These are phyloP conservation scores for Diloba caeruleocephala DNA, from an alignment of 2,888 invertebrate genomes.

Conservation along the genomic window DNA sequence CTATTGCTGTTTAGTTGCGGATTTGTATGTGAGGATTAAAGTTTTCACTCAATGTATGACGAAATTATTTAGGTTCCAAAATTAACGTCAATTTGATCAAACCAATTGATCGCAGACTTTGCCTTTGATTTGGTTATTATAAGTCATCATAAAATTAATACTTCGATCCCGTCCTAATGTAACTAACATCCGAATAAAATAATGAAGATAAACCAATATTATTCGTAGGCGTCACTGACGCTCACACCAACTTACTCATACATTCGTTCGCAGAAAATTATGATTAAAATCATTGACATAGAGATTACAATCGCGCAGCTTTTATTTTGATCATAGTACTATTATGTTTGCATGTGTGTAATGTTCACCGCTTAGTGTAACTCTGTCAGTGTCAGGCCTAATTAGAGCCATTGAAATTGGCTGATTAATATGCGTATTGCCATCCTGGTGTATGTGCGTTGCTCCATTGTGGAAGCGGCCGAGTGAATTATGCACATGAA, in stretches of 20 bases:
- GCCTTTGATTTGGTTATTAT: too few species aligned
- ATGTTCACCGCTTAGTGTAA: slow-evolving; percentile 78
- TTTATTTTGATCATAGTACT: slow-evolving; percentile 36
- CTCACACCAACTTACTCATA: slow-evolving; percentile 39
- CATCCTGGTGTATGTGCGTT: slow-evolving; percentile 73
- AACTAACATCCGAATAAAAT: slow-evolving; percentile 54
- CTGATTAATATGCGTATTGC: slow-evolving; percentile 86
- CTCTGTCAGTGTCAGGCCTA: slow-evolving; percentile 85
- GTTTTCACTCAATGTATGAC: slow-evolving; percentile 32
- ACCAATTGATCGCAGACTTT: too few species aligned
- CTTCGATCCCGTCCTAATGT: slow-evolving; percentile 12
- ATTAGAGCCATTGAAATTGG: slow-evolving; percentile 86
- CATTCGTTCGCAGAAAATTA: slow-evolving; percentile 15
- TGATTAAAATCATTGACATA: slow-evolving; percentile 29
- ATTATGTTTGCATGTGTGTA: slow-evolving; percentile 56
- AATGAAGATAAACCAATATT: slow-evolving; percentile 63
- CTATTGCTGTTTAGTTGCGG: slow-evolving; percentile 67
- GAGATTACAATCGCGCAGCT: slow-evolving; percentile 43
- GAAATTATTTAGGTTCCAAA: slow-evolving; percentile 5
- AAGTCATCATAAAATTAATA: slow-evolving; percentile 24
- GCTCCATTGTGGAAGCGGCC: slow-evolving; percentile 75
- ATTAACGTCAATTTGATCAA: neutral
- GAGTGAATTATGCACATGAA: slow-evolving; percentile 75
- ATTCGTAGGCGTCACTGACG: slow-evolving; percentile 56
- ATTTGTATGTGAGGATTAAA: slow-evolving; percentile 53